Percentiles rank a stretch among this genome's conserved stretches.
These are phyloP conservation scores for Agrochola litura DNA, from an alignment of 2,888 invertebrate genomes.

Conservation along the genomic window DNA sequence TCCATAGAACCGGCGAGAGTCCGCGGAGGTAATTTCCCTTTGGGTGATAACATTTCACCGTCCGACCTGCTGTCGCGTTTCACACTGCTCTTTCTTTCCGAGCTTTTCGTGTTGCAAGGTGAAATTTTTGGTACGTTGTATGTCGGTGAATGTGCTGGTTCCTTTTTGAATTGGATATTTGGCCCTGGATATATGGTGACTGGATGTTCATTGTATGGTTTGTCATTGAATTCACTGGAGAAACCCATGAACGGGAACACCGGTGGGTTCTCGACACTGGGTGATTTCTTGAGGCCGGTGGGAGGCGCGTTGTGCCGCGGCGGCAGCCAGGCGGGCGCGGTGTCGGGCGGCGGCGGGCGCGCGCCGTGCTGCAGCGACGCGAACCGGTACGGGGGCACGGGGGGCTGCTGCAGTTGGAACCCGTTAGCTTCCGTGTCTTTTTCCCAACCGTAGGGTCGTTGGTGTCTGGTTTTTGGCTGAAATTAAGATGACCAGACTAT, in stretches of 20 bases:
- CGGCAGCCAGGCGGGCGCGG: slow-evolving; percentile 84
- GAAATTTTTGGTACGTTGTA: slow-evolving; percentile 83
- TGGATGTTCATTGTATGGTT: slow-evolving; percentile 92
- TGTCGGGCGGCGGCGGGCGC: slow-evolving; percentile 81
- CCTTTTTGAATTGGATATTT: slow-evolving; percentile 83
- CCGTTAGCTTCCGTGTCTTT: slow-evolving; percentile 85
- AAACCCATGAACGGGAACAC: slow-evolving; percentile 89
- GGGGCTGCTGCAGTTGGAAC: slow-evolving; percentile 89
- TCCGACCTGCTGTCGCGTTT: slow-evolving; percentile 85
- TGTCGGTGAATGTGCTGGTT: slow-evolving; percentile 83
- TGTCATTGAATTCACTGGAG: slow-evolving; percentile 87
- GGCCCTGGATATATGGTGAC: slow-evolving; percentile 92
- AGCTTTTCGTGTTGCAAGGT: slow-evolving; percentile 83
- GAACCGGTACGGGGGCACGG: slow-evolving; percentile 91
- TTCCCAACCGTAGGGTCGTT: slow-evolving; percentile 94
- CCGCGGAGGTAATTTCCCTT: slow-evolving; percentile 92
- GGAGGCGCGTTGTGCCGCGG: slow-evolving; percentile 78
- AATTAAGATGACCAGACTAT: slow-evolving; percentile 67
- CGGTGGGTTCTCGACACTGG: slow-evolving; percentile 85
- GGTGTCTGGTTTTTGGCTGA: slow-evolving; percentile 94
- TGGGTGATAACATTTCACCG: slow-evolving; percentile 86
- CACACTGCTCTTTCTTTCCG: slow-evolving; percentile 80
- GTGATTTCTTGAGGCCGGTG: slow-evolving; percentile 80
- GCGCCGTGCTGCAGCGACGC: slow-evolving; percentile 93
- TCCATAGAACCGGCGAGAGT: slow-evolving; percentile 93